Conservation (phyloP, 2,888 invertebrate genomes). For the Pristionchus exspectatus region DNA sequence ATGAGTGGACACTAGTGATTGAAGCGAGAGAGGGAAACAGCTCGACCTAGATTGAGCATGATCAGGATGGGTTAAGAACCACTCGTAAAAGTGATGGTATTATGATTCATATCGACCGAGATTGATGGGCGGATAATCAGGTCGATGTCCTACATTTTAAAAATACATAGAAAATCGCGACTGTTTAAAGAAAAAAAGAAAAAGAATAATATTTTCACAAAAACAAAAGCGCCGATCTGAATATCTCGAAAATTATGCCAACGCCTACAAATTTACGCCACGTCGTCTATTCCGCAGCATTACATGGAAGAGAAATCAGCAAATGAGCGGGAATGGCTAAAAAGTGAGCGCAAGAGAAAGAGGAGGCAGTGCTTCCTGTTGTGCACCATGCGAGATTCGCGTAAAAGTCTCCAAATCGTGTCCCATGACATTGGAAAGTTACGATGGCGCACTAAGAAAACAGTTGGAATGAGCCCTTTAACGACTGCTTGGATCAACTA, state of each 20-base stretch:
- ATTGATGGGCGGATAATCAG: too few species aligned
- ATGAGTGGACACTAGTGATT: conserved; percentile 9
- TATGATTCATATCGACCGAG: not conserved
- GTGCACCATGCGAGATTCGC: conserved; percentile 53
- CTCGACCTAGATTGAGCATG: not conserved
- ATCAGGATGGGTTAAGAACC: not conserved
- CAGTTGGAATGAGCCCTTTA: not conserved
- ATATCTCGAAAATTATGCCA: too few species aligned
- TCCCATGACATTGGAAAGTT: not conserved
- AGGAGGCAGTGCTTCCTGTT: conserved; percentile 49
- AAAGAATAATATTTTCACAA: too few species aligned
- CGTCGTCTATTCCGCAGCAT: not conserved
- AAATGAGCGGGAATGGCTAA: conserved; percentile 45
- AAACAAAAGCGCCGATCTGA: too few species aligned
- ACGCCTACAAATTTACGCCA: not conserved
- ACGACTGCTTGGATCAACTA: not conserved
- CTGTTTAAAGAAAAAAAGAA: too few species aligned
- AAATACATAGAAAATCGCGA: too few species aligned
- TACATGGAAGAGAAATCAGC: not conserved
- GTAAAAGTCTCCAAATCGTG: conserved; percentile 27
- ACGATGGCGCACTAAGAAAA: conserved; percentile 19
- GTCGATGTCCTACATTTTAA: too few species aligned
- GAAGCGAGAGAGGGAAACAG: not conserved
- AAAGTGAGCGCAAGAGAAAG: conserved; percentile 5
- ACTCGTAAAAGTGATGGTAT: not conserved